phyloP scores from a whole-genome alignment of 2,797 vertebrate species.

The Peromyscus nudipes region DNA sequence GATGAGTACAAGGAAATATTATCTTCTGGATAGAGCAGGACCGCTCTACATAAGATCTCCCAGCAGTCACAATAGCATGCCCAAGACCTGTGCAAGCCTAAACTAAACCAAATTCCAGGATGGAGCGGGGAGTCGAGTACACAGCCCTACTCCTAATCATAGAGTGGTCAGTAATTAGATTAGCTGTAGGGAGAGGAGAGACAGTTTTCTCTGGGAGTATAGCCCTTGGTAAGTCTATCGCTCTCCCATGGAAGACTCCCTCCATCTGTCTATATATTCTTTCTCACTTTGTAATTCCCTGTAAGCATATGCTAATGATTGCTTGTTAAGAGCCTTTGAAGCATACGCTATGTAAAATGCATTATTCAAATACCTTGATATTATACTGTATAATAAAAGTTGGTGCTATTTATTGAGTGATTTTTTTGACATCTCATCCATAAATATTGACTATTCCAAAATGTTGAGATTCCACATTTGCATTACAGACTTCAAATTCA shows the following conservation, averaged over 20 bases:
- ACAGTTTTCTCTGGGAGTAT: neutral
- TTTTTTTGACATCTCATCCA: slow-evolving; percentile 61
- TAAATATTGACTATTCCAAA: slow-evolving; percentile 56
- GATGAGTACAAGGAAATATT: neutral
- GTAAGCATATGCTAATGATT: slow-evolving; percentile 9
- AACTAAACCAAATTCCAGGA: neutral
- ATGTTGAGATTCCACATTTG: neutral
- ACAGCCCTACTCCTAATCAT: neutral
- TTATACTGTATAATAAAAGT: slow-evolving; percentile 20
- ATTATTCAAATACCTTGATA: slow-evolving; percentile 63
- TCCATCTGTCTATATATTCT: neutral
- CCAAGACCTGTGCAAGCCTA: neutral
- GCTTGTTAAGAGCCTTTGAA: slow-evolving; percentile 40
- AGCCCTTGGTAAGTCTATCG: neutral
- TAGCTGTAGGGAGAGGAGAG: neutral
- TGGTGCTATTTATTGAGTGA: slow-evolving; percentile 43
- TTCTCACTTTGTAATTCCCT: slow-evolving; percentile 29
- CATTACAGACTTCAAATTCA: neutral
- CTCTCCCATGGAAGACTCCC: neutral
- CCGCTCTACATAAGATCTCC: neutral
- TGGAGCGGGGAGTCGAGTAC: neutral
- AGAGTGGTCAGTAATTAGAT: neutral
- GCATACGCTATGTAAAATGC: neutral
- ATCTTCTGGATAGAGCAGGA: neutral
- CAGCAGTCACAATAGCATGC: neutral